Base-by-base conservation (phyloP, 2,113 vertebrate species). In the Syngnathus floridae region DNA sequence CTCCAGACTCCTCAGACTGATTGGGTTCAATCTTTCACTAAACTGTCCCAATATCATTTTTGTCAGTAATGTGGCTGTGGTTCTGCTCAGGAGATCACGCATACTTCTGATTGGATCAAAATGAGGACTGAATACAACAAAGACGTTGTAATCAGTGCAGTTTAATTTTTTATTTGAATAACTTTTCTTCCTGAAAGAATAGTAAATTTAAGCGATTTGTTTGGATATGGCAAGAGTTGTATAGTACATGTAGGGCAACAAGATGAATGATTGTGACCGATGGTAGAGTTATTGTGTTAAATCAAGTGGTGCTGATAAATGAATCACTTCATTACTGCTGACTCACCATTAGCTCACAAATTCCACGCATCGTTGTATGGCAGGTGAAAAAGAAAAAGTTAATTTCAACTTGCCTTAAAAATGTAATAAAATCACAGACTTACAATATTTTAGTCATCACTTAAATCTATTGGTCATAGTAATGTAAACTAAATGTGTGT, bases 291-390 rank as follows among this genome's bases (percentile, higher is more conserved):
- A 65, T 59, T 13, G 64, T 78, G 65, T 73, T 66, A 65, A 76
- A 68, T 62, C 58, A 36, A 57, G 60, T 64, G 57, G 36, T 62
- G 62, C 65, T 76, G 73, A 79, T 63, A 65, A 78, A 78, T 65
- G 67, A 71, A 76, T 60, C 70, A 67, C 67, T 68, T 84, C 80
- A 72, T 77, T 67, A 66, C 64, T 80, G 82, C 82, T 84, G 85
- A 86, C 69, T 84, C 82, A 88, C 66, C 73, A 70, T 49, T 49
- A 57, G 71, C 57, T 61, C 55, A 74, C 69, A 60, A 62, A 76
- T 72, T 67, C 54, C 68, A 48, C 14, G 10, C 73, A 67, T 26
- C 70, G 56, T 58, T 70, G 37, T 21, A 60, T 40, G 58, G 38
- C 38, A 7, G n/a, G 21, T 41, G 59, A 35, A 22, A 21, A 61